Percentiles rank a stretch among this genome's conserved stretches.
These are phyloP conservation scores for Anomalospiza imberbis DNA, from an alignment of 2,797 vertebrate genomes.

Conservation along the genomic window DNA sequence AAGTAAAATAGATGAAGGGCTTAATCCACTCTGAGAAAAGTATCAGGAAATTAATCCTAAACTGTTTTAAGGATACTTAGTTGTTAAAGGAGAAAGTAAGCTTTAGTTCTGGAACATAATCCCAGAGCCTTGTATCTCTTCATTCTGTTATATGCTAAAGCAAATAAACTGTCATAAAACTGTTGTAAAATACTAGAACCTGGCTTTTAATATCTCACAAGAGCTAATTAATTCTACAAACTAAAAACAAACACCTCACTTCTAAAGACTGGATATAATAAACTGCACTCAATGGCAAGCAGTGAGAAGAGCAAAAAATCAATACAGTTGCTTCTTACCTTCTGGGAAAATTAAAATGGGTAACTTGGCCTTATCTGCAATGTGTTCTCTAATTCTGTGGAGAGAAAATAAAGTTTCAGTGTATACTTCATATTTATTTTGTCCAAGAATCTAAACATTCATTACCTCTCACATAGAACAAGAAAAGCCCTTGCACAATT, in stretches of 20 bases:
- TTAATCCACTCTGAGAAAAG: neutral
- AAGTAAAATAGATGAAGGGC: neutral
- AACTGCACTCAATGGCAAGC: neutral
- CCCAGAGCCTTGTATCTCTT: neutral
- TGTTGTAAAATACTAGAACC: neutral
- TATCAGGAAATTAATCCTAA: neutral
- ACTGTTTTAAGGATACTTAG: neutral
- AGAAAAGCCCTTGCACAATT: neutral
- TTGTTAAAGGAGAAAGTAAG: neutral
- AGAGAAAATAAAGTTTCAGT: constrained; percentile 21
- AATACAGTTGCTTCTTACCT: constrained; percentile 74
- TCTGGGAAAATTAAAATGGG: constrained; percentile 97
- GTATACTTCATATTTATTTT: neutral
- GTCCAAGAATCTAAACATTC: neutral
- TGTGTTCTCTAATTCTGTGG: constrained; percentile 84
- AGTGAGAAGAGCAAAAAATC: neutral
- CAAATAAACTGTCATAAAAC: neutral
- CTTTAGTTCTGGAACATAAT: neutral
- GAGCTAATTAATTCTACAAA: neutral
- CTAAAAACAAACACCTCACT: neutral
- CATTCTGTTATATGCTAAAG: neutral
- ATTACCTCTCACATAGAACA: neutral
- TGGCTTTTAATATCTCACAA: neutral
- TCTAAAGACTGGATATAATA: neutral
- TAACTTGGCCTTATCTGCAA: constrained; percentile 86